A percentile compares a stretch with the other conserved stretches of the same genome.
Conservation (phyloP, 2,113 vertebrate species). For the Plestiodon gilberti region DNA sequence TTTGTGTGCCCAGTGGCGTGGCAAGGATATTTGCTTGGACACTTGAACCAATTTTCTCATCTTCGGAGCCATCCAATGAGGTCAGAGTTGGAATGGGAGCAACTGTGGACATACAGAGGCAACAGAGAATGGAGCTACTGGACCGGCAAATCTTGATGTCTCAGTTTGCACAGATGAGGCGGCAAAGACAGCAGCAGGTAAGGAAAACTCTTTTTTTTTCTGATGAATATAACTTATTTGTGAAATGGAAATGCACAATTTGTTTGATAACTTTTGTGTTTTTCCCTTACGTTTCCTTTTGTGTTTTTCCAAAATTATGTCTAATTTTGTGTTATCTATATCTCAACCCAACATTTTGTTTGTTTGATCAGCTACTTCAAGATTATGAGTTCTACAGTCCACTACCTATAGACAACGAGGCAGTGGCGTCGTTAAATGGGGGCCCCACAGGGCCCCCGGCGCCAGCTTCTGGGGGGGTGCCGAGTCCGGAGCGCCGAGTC, state of each 20-base stretch:
- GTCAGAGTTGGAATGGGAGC: constrained; percentile 92
- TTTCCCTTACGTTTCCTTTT: constrained; percentile 10
- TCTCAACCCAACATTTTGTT: too few species aligned
- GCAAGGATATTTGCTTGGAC: constrained; percentile 81
- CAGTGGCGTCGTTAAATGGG: too few species aligned
- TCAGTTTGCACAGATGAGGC: constrained; percentile 86
- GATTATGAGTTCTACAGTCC: too few species aligned
- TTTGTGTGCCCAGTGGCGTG: constrained; percentile 85
- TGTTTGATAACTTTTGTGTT: rapidly evolving
- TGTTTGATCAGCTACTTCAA: too few species aligned
- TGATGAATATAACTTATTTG: background rate
- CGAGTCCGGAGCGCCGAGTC: too few species aligned
- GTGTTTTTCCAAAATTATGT: too few species aligned
- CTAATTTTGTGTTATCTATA: background rate
- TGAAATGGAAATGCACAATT: background rate
- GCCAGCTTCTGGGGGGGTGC: too few species aligned
- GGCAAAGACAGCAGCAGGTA: constrained; percentile 83
- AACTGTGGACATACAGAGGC: constrained; percentile 95
- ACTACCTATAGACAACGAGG: too few species aligned
- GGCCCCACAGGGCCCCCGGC: too few species aligned
- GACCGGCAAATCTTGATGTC: constrained; percentile 94
- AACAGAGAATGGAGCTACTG: constrained; percentile 91
- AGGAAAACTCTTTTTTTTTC: background rate
- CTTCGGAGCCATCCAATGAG: constrained; percentile 83
- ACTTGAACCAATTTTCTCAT: constrained; percentile 89